Percentiles rank a stretch among this genome's conserved stretches.
These are phyloP conservation scores for Catharus minimus DNA, from an alignment of 2,113 vertebrate genomes.

Conservation along the genomic window DNA sequence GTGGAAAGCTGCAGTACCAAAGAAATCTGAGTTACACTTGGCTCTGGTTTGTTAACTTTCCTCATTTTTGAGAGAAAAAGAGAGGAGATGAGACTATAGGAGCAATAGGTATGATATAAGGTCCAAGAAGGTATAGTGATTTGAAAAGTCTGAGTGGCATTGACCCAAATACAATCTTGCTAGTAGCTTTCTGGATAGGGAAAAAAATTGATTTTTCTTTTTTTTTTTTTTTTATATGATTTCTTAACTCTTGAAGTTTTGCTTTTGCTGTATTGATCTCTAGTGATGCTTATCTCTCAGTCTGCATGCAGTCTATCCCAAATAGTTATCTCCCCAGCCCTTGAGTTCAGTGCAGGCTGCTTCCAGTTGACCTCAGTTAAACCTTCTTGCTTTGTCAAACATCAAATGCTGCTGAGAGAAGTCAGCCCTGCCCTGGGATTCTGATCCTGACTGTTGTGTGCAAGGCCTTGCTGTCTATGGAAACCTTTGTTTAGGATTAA, in stretches of 20 bases:
- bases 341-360: neutral
- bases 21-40: neutral
- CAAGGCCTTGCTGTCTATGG: neutral
- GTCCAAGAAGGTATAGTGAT: conserved; percentile 5
- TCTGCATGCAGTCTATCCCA: neutral
- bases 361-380: conserved; percentile 24
- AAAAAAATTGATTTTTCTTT: neutral
- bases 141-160: conserved; percentile 38
- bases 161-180: conserved; percentile 52
- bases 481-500: neutral
- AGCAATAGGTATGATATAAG: neutral
- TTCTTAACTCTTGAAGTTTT: conserved; percentile 48
- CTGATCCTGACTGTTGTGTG: neutral
- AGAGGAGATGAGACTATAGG: neutral
- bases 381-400: neutral
- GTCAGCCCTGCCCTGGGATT: neutral
- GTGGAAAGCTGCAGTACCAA: neutral
- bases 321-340: conserved; percentile 20
- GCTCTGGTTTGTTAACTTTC: conserved; percentile 21
- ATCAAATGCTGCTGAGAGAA: neutral
- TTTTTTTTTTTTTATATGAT: conserved; percentile 5
- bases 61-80: conserved; percentile 9
- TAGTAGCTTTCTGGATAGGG: neutral
- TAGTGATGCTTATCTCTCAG: conserved; percentile 42
- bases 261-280: conserved; percentile 55